Evolutionary conservation across 2,797 vertebrate genomes (phyloP).

Genomic region (Crenuchus spilurus): DNA sequence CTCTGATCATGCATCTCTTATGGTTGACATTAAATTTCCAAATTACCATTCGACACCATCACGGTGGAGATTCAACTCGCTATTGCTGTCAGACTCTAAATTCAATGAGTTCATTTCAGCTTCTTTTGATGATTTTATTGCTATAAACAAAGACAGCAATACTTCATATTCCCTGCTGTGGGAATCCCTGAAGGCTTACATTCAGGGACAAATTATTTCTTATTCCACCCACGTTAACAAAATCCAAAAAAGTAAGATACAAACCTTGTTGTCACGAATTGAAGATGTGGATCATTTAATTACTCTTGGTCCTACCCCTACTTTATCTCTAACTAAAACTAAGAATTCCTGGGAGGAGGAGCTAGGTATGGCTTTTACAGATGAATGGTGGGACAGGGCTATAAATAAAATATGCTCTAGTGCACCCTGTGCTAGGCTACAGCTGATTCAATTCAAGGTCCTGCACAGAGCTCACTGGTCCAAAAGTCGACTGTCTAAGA

Average conservation of each 20-base stretch:
- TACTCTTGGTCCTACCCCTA: too few relatives aligned
- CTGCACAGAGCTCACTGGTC: too few relatives aligned
- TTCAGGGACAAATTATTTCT: constrained; percentile 45
- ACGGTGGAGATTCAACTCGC: constrained; percentile 18
- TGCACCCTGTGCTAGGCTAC: too few relatives aligned
- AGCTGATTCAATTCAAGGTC: too few relatives aligned
- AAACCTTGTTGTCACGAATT: too few relatives aligned
- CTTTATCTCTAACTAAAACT: too few relatives aligned
- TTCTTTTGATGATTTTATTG: constrained; percentile 14
- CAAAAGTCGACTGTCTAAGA: too few relatives aligned
- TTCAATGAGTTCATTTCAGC: constrained; percentile 13
- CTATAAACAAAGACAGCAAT: constrained; percentile 26
- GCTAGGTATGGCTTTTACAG: neutral
- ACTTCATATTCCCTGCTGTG: constrained; percentile 2
- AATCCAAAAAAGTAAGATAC: neutral
- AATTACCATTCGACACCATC: neutral
- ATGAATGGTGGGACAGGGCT: neutral
- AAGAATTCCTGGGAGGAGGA: neutral
- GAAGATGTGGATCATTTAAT: too few relatives aligned
- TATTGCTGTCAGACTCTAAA: neutral
- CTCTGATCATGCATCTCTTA: neutral
- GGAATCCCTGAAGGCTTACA: constrained; percentile 45
- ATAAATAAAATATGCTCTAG: neutral
- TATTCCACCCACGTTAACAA: constrained; percentile 39
- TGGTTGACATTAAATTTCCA: neutral